Percentiles rank a stretch among this genome's conserved stretches.
phyloP scores from a whole-genome alignment of 2,113 vertebrate species.

The Lynx canadensis region DNA sequence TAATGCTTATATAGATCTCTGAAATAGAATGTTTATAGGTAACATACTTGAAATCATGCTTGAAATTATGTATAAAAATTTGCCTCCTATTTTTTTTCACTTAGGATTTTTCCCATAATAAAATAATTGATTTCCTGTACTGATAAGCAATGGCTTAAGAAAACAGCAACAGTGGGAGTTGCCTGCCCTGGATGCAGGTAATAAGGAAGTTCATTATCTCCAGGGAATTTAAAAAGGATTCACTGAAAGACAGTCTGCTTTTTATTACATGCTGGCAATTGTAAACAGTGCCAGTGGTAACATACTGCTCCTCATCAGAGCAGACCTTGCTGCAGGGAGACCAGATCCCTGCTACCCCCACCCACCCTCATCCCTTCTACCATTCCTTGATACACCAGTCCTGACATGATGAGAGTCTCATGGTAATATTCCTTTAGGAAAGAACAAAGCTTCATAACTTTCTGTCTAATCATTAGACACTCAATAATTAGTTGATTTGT shows the following conservation, averaged over 20 bases:
- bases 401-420: neutral
- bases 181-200: neutral
- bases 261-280: neutral
- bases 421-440: neutral
- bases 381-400: no score
- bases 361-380: neutral
- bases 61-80: neutral
- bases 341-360: neutral
- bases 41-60: neutral
- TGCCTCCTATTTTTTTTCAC: neutral
- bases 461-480: neutral
- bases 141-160: neutral
- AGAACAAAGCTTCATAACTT: neutral
- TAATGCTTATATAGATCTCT: neutral
- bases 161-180: neutral
- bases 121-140: neutral
- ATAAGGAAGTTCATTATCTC: neutral
- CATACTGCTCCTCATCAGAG: neutral
- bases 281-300: neutral
- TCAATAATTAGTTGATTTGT: neutral
- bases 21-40: neutral
- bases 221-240: neutral
- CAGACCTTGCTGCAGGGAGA: neutral
- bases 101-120: slow-evolving; percentile 4
- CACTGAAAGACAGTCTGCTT: neutral